Conservation (phyloP, 2,113 vertebrate genomes). For the Gnathonemus longibarbis region DNA sequence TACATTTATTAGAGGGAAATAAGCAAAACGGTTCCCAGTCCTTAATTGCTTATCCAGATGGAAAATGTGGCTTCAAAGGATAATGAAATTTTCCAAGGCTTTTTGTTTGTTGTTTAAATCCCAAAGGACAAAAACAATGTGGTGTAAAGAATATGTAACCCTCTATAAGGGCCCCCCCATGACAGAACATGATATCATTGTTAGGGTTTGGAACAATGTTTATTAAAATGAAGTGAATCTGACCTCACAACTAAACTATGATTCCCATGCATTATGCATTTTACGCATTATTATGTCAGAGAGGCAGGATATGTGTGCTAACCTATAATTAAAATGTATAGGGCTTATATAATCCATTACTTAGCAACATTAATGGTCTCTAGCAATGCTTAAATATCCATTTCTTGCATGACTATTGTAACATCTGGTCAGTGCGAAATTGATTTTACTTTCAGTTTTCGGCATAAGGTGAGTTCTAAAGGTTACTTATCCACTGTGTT, state of each 20-base stretch:
- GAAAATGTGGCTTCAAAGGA: background rate
- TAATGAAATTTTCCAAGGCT: background rate
- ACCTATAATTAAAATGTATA: background rate
- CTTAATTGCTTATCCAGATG: conserved; percentile 14
- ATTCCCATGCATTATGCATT: background rate
- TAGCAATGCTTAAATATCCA: background rate
- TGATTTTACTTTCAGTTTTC: background rate
- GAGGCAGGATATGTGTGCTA: background rate
- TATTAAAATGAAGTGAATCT: background rate
- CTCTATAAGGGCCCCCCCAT: background rate
- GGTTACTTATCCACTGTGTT: background rate
- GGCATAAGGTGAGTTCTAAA: background rate
- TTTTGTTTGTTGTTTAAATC: background rate
- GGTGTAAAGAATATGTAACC: background rate
- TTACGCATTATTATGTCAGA: background rate
- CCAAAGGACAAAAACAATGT: background rate
- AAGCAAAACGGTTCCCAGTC: background rate
- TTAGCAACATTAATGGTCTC: background rate
- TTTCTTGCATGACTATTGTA: background rate
- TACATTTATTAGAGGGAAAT: background rate
- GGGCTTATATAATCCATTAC: background rate
- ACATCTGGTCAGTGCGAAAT: background rate
- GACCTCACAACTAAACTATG: background rate
- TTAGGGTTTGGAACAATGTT: background rate
- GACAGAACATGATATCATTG: background rate